Evolutionary conservation across 1,140 invertebrate species (phyloP), one percentile per base, ranked within the genome.

Genomic region (Planococcus citri): DNA sequence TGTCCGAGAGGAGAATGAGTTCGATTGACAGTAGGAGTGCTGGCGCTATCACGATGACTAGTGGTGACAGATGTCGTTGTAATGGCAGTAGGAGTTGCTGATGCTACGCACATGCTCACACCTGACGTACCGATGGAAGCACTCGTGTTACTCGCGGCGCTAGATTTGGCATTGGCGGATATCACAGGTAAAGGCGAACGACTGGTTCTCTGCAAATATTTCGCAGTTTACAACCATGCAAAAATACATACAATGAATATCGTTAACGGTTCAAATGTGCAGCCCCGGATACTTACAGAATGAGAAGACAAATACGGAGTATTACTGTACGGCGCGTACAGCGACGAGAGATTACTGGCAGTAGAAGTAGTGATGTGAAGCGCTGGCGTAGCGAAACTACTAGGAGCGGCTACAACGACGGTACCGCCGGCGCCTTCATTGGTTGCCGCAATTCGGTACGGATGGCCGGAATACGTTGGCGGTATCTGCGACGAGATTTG

Each of bases 1-100:
- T 89, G 88, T 68, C 85, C 86, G 72, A 87, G 82, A 8, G 88
- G 88, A 17, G 88, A 89, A 78, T 88, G 83, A 73, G 79, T 81
- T 68, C 82, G 76, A 64, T 79, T 79, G 33, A 81, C 78, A 70
- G 83, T 72, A 72, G 78, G 80, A 68, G 79, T 80, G 72, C 3
- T 78, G 69, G 82, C 79, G 73, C 78, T 78, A 73, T 80, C 80
- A 72, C 78, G 76, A 72, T 80, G 81, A 79, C 80, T 80, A 69
- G 80, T 76, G 25, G 76, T 69, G 21, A 61, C 70, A 14, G 72
- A 24, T 60, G 71, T 69, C 20, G 70, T 24, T 21, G 60, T 37
- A 58, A 64, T 58, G 17, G 68, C 9, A 12, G 69, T 22, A 1
- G 70, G 22, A 51, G 37, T 27, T 58, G 69, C 29, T 21, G 70